Percentiles rank a stretch among this genome's conserved stretches.
phyloP scores from a whole-genome alignment of 1,140 invertebrate species.

The Listronotus oregonensis region DNA sequence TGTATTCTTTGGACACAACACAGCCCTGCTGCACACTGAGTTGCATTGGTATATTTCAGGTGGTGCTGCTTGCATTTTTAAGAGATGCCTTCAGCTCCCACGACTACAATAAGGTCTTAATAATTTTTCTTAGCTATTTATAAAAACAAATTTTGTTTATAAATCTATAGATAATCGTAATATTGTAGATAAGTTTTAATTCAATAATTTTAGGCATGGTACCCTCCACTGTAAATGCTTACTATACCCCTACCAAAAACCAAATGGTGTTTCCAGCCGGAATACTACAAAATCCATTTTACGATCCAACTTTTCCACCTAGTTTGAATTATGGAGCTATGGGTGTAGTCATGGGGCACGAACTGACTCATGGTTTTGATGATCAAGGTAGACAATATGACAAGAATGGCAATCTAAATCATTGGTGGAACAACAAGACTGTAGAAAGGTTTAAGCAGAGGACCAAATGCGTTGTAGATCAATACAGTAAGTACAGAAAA shows the following conservation, averaged over 20 bases:
- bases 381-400: conserved; percentile 94
- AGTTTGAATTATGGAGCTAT: conserved; percentile 95
- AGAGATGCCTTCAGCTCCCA: too few relatives aligned
- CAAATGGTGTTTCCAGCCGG: conserved; percentile 97
- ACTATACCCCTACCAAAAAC: conserved; percentile 97
- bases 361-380: conserved; percentile 94
- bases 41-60: too few relatives aligned
- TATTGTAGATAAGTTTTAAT: neutral
- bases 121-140: too few relatives aligned
- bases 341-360: conserved; percentile 95
- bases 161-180: too few relatives aligned
- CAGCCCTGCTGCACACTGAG: too few relatives aligned
- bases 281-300: conserved; percentile 93
- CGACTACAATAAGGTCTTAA: too few relatives aligned
- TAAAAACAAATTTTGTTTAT: too few relatives aligned
- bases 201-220: conserved; percentile 74
- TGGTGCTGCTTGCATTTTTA: too few relatives aligned
- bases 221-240: conserved; percentile 96
- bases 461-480: conserved; percentile 89
- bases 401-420: conserved; percentile 89
- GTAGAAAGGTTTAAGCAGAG: conserved; percentile 86
- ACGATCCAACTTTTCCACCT: conserved; percentile 84
- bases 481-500: conserved; percentile 74
- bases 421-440: conserved; percentile 97
- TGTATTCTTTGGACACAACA: too few relatives aligned